Conservation (phyloP, 2,113 vertebrate genomes). For the Cacatua alba region DNA sequence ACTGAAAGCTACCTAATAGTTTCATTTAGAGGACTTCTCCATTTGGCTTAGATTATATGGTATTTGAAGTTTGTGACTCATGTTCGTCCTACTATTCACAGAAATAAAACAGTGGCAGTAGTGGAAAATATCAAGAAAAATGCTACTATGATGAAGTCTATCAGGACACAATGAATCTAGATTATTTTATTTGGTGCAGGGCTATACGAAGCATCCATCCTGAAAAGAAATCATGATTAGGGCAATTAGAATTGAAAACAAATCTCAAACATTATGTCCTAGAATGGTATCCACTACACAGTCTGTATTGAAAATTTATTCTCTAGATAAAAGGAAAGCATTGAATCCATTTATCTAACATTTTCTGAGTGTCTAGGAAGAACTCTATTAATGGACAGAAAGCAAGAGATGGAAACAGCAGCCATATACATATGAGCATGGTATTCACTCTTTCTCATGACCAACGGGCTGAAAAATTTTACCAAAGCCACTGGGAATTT, state of each 20-base stretch:
- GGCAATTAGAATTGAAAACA: not conserved
- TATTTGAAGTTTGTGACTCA: conserved; percentile 1
- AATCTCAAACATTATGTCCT: not conserved
- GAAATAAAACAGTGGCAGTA: not conserved
- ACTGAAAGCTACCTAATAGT: not conserved
- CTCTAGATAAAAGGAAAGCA: not conserved
- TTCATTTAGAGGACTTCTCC: not conserved
- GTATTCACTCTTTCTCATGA: not conserved
- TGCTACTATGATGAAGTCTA: not conserved
- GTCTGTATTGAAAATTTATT: not conserved
- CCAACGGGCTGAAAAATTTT: not conserved
- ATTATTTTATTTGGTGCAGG: not conserved
- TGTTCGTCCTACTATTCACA: not conserved
- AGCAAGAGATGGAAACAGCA: not conserved
- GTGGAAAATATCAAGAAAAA: conserved; percentile 10
- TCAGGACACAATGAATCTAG: not conserved
- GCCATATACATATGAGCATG: not conserved
- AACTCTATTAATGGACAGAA: not conserved
- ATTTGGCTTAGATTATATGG: not conserved
- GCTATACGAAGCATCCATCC: not conserved
- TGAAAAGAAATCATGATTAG: not conserved
- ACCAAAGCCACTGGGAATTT: not conserved
- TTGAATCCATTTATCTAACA: not conserved
- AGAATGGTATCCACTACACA: not conserved
- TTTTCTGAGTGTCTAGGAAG: not conserved